Base-by-base conservation (phyloP, 2,888 invertebrate species). In the Resseliella maxima region DNA sequence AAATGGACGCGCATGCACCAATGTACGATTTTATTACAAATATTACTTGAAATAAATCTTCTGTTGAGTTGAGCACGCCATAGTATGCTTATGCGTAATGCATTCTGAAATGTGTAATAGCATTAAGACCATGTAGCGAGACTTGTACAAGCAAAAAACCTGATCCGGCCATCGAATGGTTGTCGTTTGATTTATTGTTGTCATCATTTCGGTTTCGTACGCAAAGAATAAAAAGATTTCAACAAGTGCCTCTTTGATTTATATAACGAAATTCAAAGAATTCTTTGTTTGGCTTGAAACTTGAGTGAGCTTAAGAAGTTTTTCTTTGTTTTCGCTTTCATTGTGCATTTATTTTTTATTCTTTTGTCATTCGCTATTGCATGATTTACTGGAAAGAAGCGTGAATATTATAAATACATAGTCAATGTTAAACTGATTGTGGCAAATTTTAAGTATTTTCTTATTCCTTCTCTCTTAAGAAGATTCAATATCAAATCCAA, bases 81-180 rank as follows among this genome's bases (percentile, higher is more conserved):
- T 59, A 24, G 5, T 24, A 59, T 83, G 24, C 31, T 24, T 64
- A 18, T 81, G 36, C 35, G 12, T 18, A 15, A 50, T 18, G 18
- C 46, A 50, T 50, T 50, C 46, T 50, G 46, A 50, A 50, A 6
- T 2, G 46, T 18, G 8, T 18, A 2, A 50, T 50, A 64, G 27
- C 24, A n/a, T n/a, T n/a, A n/a, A n/a, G n/a, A n/a, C n/a, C n/a
- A 3, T n/a, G n/a, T 21, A 64, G 24, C 38, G n/a, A 83, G 38
- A 83, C 38, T 83, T 83, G 83, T n/a, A 83, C 83, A 83, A 83
- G 83, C 38, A 38, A 83, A 38, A 83, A 83, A 83, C 83, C 83
- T 83, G 83, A 72, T 72, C 1, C 72, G 72, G 35, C 10, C 38
- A 38, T n/a, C 31, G 31, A n/a, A 59, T 24, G 31, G 3, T 15